Evolutionary conservation across 2,888 invertebrate species (phyloP), one percentile per base, ranked within the genome.

Genomic region (Chrysolina oricalcia): DNA sequence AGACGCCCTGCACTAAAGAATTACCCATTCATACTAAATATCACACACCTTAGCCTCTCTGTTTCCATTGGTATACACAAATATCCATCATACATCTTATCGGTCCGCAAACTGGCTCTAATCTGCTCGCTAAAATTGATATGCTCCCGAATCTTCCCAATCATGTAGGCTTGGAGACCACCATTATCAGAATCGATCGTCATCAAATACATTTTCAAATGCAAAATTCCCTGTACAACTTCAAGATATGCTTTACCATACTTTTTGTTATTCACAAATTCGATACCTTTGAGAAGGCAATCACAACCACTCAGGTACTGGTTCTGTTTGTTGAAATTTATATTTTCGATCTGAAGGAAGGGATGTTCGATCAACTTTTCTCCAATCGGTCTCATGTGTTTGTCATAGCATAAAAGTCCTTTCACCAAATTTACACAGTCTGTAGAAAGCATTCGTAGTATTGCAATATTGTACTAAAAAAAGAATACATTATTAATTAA

Each of bases 391-490:
- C 78, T 64, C 3, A 63, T 69, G 11, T 75, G 69, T 43, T 75
- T 78, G 41, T 78, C 78, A 40, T 75, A 78, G 27, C 63, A 43
- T 23, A 78, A 50, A 21, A 78, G 56, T 59, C 68, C 68, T 62
- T 53, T 71, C 11, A 78, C 13, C 19, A 78, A 35, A 53, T 68
- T 53, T 8, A 75, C 23, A 59, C 78, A 78, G 11, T 65, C 35
- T 41, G 19, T 41, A 48, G 75, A 59, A 15, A 75, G 27, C 43
- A 43, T 43, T 3, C 8, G 4, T 35, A 35, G 35, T 35, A 35
- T 8, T 35, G 35, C 8, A 35, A 6, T 35, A 35, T 35, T 35
- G 35, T 35, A 35, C 35, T 35, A 8, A 35, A 35, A 35, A 35
- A 35, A 35, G 2, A 35, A 35, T 0, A 35, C 35, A 35, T 35